Evolutionary conservation across 1,140 invertebrate species (phyloP).

Genomic region (Pentalonia nigronervosa): DNA sequence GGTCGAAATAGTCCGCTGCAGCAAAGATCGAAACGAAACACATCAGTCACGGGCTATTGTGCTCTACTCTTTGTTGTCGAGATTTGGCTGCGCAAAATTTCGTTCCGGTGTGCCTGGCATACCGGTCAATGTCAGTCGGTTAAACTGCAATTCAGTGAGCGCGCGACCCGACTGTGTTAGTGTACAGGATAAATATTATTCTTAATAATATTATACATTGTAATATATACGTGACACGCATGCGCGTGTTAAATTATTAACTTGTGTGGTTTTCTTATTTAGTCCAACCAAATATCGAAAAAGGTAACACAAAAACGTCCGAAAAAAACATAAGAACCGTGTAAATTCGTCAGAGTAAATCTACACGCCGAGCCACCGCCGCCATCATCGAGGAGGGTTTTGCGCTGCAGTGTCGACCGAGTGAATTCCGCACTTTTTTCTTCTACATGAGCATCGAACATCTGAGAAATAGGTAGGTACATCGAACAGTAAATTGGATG

Average conservation of each 20-base stretch:
- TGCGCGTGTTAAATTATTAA: background rate
- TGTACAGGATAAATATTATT: background rate
- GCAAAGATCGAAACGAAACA: constrained; percentile 49
- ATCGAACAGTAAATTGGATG: background rate
- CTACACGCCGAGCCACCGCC: no score
- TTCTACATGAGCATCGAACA: background rate
- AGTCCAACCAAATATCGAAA: background rate
- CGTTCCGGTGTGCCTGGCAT: constrained; percentile 24
- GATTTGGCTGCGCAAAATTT: constrained; percentile 36
- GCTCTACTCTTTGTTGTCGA: constrained; percentile 27
- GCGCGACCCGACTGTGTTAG: background rate
- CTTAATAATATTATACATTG: background rate
- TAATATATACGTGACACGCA: background rate
- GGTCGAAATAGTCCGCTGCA: constrained; percentile 15
- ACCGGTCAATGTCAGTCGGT: constrained; percentile 48
- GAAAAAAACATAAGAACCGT: background rate
- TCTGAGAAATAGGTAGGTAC: background rate
- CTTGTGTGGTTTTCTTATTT: background rate
- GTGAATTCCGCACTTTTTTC: background rate
- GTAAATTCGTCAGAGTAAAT: background rate
- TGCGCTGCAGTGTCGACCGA: background rate
- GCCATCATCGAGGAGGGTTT: background rate
- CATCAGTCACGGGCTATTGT: constrained; percentile 47
- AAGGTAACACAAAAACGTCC: background rate
- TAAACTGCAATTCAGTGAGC: background rate